Evolutionary conservation across 1,140 invertebrate genomes (phyloP).

Genomic region (Plectus sambesii): DNA sequence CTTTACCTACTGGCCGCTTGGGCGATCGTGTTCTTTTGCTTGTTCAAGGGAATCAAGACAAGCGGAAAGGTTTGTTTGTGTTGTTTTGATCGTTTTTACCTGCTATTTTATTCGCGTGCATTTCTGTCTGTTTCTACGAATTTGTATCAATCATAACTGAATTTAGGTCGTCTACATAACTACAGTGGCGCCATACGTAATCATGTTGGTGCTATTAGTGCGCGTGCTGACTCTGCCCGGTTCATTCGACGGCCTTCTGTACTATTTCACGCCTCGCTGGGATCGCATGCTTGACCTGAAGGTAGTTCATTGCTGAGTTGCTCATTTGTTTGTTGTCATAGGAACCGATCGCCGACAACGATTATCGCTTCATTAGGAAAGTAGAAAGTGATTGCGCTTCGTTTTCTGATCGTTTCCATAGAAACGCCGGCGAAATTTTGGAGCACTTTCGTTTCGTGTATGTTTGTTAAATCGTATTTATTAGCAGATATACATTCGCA

Average conservation of each 20-base stretch:
- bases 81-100: not conserved
- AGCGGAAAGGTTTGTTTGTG: slow-evolving; percentile 60
- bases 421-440: too few species aligned
- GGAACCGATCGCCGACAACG: too few species aligned
- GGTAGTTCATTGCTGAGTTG: slow-evolving; percentile 48
- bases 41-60: slow-evolving; percentile 56
- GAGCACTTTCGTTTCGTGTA: too few species aligned
- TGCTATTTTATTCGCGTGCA: not conserved
- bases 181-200: slow-evolving; percentile 58
- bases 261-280: slow-evolving; percentile 75
- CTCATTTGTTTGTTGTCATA: not conserved
- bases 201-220: slow-evolving; percentile 65
- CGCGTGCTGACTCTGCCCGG: slow-evolving; percentile 68
- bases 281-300: slow-evolving; percentile 45
- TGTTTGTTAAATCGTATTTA: too few species aligned
- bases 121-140: slow-evolving; percentile 12
- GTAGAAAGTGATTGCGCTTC: too few species aligned
- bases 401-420: too few species aligned
- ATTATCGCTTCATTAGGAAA: too few species aligned
- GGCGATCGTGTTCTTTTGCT: slow-evolving; percentile 54
- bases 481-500: too few species aligned
- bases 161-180: slow-evolving; percentile 41
- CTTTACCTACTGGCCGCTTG: slow-evolving; percentile 54
- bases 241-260: slow-evolving; percentile 63
- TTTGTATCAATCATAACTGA: too few species aligned